Conservation (phyloP, 2,797 vertebrate genomes). For the Buphagus erythrorhynchus region DNA sequence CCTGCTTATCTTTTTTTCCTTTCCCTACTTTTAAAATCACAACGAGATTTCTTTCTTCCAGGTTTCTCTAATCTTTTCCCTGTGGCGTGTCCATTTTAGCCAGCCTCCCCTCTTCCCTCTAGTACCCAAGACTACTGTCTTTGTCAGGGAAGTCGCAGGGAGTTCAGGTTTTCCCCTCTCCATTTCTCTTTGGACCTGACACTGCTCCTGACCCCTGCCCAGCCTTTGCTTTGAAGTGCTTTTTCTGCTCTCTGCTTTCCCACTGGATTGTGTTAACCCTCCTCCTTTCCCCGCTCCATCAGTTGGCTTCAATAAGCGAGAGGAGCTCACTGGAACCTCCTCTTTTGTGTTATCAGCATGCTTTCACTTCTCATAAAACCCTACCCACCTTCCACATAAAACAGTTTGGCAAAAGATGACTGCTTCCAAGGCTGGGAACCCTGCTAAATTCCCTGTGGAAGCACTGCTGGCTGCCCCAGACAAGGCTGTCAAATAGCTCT, state of each 20-base stretch:
- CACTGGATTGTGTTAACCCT: constrained; percentile 12
- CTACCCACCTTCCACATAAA: background rate
- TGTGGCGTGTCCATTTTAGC: background rate
- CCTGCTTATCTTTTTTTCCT: no score
- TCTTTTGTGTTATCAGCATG: background rate
- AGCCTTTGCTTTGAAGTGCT: constrained; percentile 56
- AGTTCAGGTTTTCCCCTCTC: constrained; percentile 44
- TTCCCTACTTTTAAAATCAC: background rate
- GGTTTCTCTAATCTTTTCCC: background rate
- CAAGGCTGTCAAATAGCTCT: background rate
- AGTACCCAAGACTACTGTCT: constrained; percentile 63
- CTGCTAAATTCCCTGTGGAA: background rate
- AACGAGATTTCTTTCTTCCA: background rate
- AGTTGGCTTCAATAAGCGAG: constrained; percentile 27
- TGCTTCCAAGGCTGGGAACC: background rate
- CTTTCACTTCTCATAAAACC: constrained; percentile 41
- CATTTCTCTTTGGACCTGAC: constrained; percentile 58
- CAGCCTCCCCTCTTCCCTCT: background rate
- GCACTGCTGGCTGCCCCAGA: background rate
- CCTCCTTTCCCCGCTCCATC: constrained; percentile 49
- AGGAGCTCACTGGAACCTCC: constrained; percentile 28
- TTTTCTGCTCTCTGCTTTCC: constrained; percentile 37
- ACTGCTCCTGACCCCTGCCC: constrained; percentile 38
- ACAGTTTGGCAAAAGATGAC: background rate
- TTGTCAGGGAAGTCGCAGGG: constrained; percentile 65